These are phyloP conservation scores for Lordiphosa clarofinis DNA, from an alignment of 1,140 invertebrate species.

Conservation along the genomic window DNA sequence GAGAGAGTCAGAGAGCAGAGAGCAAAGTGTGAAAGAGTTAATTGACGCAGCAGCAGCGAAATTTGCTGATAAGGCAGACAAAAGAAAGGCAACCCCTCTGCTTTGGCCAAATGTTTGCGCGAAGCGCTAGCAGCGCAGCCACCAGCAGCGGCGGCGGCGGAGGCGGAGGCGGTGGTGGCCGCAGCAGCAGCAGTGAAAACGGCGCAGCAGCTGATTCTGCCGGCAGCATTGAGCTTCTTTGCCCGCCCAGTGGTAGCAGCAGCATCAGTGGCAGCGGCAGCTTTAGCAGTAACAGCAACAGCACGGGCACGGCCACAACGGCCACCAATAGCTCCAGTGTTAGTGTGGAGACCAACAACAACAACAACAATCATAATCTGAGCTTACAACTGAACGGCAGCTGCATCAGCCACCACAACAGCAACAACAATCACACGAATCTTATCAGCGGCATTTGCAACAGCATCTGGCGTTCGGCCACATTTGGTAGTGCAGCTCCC, in stretches of 20 bases:
- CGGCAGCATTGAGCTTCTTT: slow-evolving; percentile 57
- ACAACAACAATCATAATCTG: slow-evolving; percentile 39
- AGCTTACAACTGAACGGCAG: slow-evolving; percentile 41
- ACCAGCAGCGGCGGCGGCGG: too few species aligned
- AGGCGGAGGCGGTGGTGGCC: background rate
- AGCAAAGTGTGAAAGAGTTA: slow-evolving; percentile 38
- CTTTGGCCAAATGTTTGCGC: slow-evolving; percentile 38
- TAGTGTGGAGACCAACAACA: slow-evolving; percentile 20
- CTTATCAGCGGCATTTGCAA: slow-evolving; percentile 65
- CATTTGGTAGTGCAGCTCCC: slow-evolving; percentile 61
- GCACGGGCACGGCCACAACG: slow-evolving; percentile 40
- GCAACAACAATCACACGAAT: slow-evolving; percentile 31
- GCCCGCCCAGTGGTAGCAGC: slow-evolving; percentile 62
- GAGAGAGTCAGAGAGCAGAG: slow-evolving; percentile 3
- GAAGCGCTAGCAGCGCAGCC: slow-evolving; percentile 33
- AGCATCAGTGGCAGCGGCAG: slow-evolving; percentile 59
- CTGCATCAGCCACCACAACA: slow-evolving; percentile 18
- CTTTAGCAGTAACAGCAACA: slow-evolving; percentile 54
- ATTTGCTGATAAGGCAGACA: slow-evolving; percentile 21
- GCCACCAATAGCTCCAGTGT: slow-evolving; percentile 19
- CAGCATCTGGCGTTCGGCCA: slow-evolving; percentile 65
- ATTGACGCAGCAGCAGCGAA: slow-evolving; percentile 22
- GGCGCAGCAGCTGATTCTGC: slow-evolving; percentile 11
- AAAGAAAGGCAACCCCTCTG: slow-evolving; percentile 14
- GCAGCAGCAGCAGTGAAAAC: slow-evolving; percentile 1